Base-by-base conservation (phyloP, 2,113 vertebrate species). In the Nesoenas mayeri region DNA sequence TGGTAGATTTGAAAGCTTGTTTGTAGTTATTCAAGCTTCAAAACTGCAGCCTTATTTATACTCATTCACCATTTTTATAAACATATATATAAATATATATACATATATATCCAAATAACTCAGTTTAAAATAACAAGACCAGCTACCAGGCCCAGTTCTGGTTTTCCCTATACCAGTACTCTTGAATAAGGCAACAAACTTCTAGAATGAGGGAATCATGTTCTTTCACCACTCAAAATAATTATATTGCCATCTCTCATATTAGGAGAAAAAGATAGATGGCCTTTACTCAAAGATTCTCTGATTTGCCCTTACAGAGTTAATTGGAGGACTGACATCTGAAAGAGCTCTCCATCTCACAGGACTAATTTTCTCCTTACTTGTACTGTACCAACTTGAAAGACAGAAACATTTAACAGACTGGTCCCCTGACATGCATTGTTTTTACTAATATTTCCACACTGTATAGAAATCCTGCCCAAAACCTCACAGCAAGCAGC, bases 361-460 rank as follows among this genome's bases (percentile, higher is more conserved):
- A 48, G 48, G 69, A 62, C 73, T 85, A 44, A 47, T 92, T 86
- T 93, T 61, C 64, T 80, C 71, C 93, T 95, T 91, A 54, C 29
- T 86, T 11, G 0, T 78, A 53, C 32, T 50, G 4, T 50, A 92
- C 36, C 53, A 75, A 14, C 77, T 72, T 79, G 61, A 86, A 92
- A 78, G 73, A 79, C 11, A 62, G 38, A 90, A 94, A 48, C 38
- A 60, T 85, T 91, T 93, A 91, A 66, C 57, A 84, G 77, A 28
- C 64, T 51, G 25, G 19, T 92, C 91, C 86, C 83, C 20, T 86
- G 65, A 74, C 61, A 5, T 10, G 6, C 73, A 74, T 91, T 93
- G 65, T 88, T 92, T 97, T 92, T 36, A 67, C 38, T 91, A 71
- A 67, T 93, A 92, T 93, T 91, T 91, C 93, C 48, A 36, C 32